Conservation (phyloP, 2,113 vertebrate species). For the Alosa alosa region DNA sequence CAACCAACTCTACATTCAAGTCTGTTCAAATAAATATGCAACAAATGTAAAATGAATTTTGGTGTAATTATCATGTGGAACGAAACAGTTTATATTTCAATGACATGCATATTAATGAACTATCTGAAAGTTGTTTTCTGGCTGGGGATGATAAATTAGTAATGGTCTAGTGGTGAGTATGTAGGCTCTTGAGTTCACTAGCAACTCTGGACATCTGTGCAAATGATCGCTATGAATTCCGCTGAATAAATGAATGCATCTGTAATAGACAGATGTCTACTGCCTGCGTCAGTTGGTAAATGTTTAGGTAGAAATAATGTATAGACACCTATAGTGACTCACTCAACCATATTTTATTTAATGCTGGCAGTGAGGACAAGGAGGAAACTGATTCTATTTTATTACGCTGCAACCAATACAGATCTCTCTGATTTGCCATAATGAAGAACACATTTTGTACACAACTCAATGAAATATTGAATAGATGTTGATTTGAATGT, state of each 20-base stretch:
- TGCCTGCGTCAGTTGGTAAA: neutral
- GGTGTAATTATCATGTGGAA: slow-evolving; percentile 8
- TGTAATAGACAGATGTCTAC: neutral
- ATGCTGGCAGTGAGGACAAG: neutral
- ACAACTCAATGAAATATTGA: neutral
- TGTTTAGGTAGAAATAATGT: neutral
- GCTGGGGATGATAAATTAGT: neutral
- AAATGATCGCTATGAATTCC: neutral
- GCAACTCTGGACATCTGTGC: neutral
- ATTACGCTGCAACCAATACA: neutral
- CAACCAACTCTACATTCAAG: neutral
- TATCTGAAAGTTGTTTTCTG: neutral
- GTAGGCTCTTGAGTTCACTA: neutral
- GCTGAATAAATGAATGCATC: neutral
- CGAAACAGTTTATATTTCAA: neutral
- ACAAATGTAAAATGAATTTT: slow-evolving; percentile 10
- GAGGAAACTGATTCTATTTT: neutral
- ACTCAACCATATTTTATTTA: neutral
- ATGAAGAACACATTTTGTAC: neutral
- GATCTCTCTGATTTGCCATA: neutral
- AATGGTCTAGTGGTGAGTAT: neutral
- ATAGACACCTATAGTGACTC: neutral
- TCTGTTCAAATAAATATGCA: neutral
- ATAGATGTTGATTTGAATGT: neutral
- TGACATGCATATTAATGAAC: neutral